Evolutionary conservation across 2,888 invertebrate species (phyloP), one percentile per base, ranked within the genome.

Genomic region (Blomia tropicalis): DNA sequence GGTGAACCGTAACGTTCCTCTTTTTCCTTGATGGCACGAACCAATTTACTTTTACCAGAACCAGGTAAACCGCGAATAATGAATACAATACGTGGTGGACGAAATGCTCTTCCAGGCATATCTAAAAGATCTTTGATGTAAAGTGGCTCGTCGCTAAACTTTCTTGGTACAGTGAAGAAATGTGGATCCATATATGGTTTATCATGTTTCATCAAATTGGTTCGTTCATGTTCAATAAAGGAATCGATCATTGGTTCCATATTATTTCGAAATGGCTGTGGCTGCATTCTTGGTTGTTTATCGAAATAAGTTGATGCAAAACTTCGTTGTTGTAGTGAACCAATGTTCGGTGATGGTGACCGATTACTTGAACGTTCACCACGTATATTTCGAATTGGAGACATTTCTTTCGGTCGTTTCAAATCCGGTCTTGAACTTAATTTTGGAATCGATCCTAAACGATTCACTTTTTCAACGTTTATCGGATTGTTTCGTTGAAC

Each of bases 1-100:
- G 89, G 90, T 43, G 87, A 85, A n/a, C n/a, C n/a, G 75, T 84
- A 82, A 72, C 87, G 86, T 0, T 87, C 81, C 72, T 82, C 82
- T 69, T 80, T 80, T 65, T 82, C 82, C 78, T 91, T 87, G 68
- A 91, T 87, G 65, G 89, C 76, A 75, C 87, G 88, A 0, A 90
- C 87, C 65, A 89, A 79, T 74, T 84, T 85, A 5, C 90, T 87
- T 76, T 95, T 95, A 41, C 95, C 95, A 74, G 91, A 86, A 11
- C 95, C 95, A 0, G 95, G 92, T 19, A 87, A 83, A 3, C 95
- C 95, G 73, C 95, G 78, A 58, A 96, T 75, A 69, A 96, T 85
- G 63, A 93, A 83, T 31, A 87, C 87, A 69, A 95, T 83, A 73
- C 80, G 77, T 22, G 74, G 78, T 23, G 93, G 89, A 69, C 95